phyloP scores from a whole-genome alignment of 2,888 invertebrate genomes.

The Rhamnusium bicolor region DNA sequence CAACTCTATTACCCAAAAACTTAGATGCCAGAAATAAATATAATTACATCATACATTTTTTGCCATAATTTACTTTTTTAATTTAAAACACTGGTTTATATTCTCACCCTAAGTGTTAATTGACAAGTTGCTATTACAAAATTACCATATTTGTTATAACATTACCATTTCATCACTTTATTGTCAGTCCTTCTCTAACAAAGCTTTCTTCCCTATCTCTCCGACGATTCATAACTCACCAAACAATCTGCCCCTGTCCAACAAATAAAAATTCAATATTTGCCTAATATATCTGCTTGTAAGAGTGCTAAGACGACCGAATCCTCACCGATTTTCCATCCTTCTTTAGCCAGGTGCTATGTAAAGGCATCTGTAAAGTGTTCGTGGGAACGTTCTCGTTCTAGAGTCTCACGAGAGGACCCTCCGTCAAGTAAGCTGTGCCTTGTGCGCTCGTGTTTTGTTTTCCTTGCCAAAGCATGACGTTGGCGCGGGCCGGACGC shows the following conservation, averaged over 20 bases:
- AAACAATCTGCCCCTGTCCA: neutral
- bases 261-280: slow-evolving; percentile 39
- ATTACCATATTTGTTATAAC: neutral
- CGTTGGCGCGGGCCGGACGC: slow-evolving; percentile 57
- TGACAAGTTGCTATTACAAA: neutral
- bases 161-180: neutral
- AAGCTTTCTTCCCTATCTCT: too few species aligned
- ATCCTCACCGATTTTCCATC: slow-evolving; percentile 38
- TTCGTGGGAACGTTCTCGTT: slow-evolving; percentile 60
- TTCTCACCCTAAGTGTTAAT: neutral
- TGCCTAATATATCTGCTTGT: slow-evolving; percentile 33
- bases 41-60: too few species aligned
- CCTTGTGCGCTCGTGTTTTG: slow-evolving; percentile 55
- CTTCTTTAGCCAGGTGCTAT: slow-evolving; percentile 55
- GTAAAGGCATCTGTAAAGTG: slow-evolving; percentile 58
- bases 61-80: too few species aligned
- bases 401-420: slow-evolving; percentile 58
- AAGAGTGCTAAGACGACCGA: slow-evolving; percentile 15
- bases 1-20: too few species aligned
- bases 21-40: too few species aligned
- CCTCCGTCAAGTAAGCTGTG: slow-evolving; percentile 51
- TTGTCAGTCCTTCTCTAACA: neutral
- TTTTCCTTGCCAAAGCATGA: slow-evolving; percentile 51
- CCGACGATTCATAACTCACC: neutral
- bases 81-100: neutral